Evolutionary conservation across 64 coral and sea anemone genomes (phyloP), one percentile per base, ranked within the genome.

Genomic region (Actinia equina): DNA sequence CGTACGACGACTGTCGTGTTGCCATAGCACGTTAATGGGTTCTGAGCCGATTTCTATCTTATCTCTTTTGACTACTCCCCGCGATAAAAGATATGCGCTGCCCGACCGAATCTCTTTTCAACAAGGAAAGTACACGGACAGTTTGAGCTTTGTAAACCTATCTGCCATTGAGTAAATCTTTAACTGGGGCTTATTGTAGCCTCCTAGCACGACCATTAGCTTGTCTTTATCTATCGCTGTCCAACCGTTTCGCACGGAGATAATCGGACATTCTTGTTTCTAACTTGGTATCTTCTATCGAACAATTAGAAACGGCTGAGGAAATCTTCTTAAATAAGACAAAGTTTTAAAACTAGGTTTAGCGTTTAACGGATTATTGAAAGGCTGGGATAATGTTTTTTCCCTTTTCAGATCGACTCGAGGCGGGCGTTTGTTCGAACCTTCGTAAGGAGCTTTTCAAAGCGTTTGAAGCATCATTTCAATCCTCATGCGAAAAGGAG

Each of bases 271-370:
- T 74, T 74, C 69, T 74, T 10, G 13, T 41, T 74, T 41, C 25
- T 37, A 74, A 74, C 69, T 30, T 74, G 15, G 23, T 74, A 74
- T 74, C 12, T 74, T 74, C 69, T 74, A 41, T 74, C 69, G 41
- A 74, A 74, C 69, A 41, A 74, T 74, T 74, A 74, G 69, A 41
- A 74, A 15, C 27, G 26, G 69, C 69, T 74, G 2, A 9, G 69
- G 14, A 74, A 74, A 74, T 74, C 69, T 74, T 41, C 69, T 74
- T 74, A 74, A 37, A 6, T 74, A 74, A 41, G 69, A 74, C 69
- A 74, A 26, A 74, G 25, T 74, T 65, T n/a, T 41, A 74, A 26
- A 30, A 41, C n/a, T 30, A 11, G 69, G 18, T 69, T 69, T 69
- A 69, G 63, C n/a, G 63, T n/a, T 69, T 69, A 74, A 74, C 4